Percentiles rank a stretch among this genome's conserved stretches.
Evolutionary conservation across 2,113 vertebrate genomes (phyloP).

Genomic region (Periophthalmodon schlosseri): DNA sequence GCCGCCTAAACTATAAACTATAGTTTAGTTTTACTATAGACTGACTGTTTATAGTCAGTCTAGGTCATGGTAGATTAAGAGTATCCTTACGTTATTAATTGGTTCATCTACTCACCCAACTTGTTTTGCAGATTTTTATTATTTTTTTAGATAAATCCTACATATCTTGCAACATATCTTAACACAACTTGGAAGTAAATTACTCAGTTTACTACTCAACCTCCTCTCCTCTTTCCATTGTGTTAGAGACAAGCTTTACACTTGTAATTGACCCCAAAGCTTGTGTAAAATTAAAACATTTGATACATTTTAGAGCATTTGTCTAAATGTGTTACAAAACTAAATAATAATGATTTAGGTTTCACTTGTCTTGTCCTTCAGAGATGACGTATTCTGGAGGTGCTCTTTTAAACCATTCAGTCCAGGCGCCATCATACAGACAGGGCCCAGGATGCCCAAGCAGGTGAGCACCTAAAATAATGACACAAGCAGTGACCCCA

Average conservation of each 20-base stretch:
- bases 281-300: not conserved
- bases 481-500: conserved; percentile 90
- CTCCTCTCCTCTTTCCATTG: too few relatives aligned
- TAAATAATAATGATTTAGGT: not conserved
- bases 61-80: too few relatives aligned
- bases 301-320: not conserved
- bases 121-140: too few relatives aligned
- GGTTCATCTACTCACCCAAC: too few relatives aligned
- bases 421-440: conserved; percentile 92
- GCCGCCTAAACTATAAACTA: too few relatives aligned
- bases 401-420: conserved; percentile 90
- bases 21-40: too few relatives aligned
- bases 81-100: too few relatives aligned
- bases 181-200: too few relatives aligned
- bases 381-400: conserved; percentile 85
- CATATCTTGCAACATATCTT: too few relatives aligned
- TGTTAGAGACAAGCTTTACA: not conserved
- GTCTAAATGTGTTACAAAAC: conserved; percentile 45
- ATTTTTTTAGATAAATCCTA: too few relatives aligned
- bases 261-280: not conserved
- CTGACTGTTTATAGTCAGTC: too few relatives aligned
- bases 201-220: too few relatives aligned
- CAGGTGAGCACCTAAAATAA: conserved; percentile 86
- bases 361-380: conserved; percentile 81
- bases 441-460: conserved; percentile 84